Evolutionary conservation across 2,797 vertebrate species (phyloP).

Genomic region (Loriculus beryllinus): DNA sequence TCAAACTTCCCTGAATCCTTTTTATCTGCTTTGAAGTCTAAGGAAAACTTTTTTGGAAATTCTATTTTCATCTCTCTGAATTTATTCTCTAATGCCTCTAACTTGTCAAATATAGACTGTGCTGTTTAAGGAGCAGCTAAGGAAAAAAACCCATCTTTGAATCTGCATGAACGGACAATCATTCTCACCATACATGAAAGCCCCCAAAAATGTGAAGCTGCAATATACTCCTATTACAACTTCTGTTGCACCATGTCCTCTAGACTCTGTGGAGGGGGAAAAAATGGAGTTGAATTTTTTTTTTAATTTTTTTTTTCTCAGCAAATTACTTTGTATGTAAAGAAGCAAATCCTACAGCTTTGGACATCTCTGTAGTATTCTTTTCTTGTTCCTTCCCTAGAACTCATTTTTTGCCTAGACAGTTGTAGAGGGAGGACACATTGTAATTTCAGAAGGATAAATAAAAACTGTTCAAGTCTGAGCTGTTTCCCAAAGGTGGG

Average conservation of each 20-base stretch:
- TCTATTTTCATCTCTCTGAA: constrained; percentile 57
- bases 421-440: neutral
- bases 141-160: constrained; percentile 15
- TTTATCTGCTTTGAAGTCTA: constrained; percentile 66
- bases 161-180: neutral
- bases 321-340: neutral
- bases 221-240: neutral
- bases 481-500: neutral
- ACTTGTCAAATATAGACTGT: constrained; percentile 41
- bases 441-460: neutral
- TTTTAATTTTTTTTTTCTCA: neutral
- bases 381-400: neutral
- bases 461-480: neutral
- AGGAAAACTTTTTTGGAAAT: constrained; percentile 59
- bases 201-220: neutral
- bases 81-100: constrained; percentile 59
- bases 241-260: neutral
- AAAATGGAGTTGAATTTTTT: neutral
- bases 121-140: constrained; percentile 39
- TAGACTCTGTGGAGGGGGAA: neutral
- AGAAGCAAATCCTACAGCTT: neutral
- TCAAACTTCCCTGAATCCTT: constrained; percentile 58
- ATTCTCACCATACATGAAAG: neutral
- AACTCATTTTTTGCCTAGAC: neutral
- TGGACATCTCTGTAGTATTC: neutral